Evolutionary conservation across 2,797 vertebrate genomes (phyloP).

Genomic region (Alauda arvensis): DNA sequence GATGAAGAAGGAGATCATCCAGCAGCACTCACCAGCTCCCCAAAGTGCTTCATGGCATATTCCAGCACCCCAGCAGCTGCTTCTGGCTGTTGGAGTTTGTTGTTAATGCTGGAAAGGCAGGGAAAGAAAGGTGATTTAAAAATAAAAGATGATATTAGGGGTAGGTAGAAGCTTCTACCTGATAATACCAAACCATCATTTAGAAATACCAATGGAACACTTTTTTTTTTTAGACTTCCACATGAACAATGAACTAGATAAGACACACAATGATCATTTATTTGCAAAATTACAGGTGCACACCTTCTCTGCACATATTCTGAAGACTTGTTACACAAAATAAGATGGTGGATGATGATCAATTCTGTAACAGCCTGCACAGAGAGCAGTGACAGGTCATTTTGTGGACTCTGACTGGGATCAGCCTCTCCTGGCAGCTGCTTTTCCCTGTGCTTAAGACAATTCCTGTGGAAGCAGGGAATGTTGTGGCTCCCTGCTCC

Average conservation of each 20-base stretch:
- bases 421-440: neutral
- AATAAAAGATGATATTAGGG: neutral
- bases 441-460: neutral
- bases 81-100: slow-evolving; percentile 97
- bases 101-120: slow-evolving; percentile 88
- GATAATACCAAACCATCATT: neutral
- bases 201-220: neutral
- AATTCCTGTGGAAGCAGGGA: neutral
- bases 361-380: too few species aligned
- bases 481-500: neutral
- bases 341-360: neutral
- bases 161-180: neutral
- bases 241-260: neutral
- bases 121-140: neutral
- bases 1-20: neutral
- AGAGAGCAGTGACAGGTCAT: neutral
- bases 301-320: neutral
- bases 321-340: neutral
- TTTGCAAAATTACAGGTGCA: neutral
- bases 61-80: slow-evolving; percentile 95
- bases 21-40: slow-evolving; percentile 88
- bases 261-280: neutral
- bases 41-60: slow-evolving; percentile 98
- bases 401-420: neutral
- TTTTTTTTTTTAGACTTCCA: neutral